A percentile compares a stretch with the other conserved stretches of the same genome.
These are phyloP conservation scores for Hyposmocoma kahamanoa DNA, from an alignment of 1,140 invertebrate species.

Conservation along the genomic window DNA sequence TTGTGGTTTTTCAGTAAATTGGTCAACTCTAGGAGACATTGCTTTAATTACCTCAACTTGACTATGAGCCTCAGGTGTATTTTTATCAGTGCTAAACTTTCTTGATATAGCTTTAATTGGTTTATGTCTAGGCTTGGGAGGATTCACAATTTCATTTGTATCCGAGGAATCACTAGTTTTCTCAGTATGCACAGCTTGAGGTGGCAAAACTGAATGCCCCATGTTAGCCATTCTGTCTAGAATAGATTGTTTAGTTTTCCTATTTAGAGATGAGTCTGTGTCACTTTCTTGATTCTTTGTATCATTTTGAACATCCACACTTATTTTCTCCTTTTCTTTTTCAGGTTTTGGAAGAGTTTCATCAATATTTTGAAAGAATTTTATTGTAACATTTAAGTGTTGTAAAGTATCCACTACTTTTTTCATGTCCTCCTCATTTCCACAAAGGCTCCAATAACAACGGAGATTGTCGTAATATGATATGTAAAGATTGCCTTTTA, in stretches of 20 bases:
- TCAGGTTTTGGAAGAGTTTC: conserved; percentile 12
- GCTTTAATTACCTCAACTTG: conserved; percentile 19
- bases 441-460: conserved; percentile 55
- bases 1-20: conserved; percentile 9
- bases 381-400: conserved; percentile 29
- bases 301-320: conserved; percentile 5
- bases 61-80: conserved; percentile 14
- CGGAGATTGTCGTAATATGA: conserved; percentile 49
- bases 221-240: conserved; percentile 59
- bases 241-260: conserved; percentile 50
- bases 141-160: conserved; percentile 25
- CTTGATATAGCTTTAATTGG: conserved; percentile 26
- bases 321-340: conserved; percentile 13
- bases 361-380: conserved; percentile 18
- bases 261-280: conserved; percentile 46
- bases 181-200: conserved; percentile 16
- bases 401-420: conserved; percentile 37
- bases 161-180: conserved; percentile 44
- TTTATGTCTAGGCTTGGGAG: conserved; percentile 36
- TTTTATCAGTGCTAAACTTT: conserved; percentile 24
- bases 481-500: conserved; percentile 40
- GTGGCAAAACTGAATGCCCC: conserved; percentile 55
- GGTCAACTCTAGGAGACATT: conserved; percentile 14
- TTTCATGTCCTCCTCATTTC: conserved; percentile 34
- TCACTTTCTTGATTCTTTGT: conserved; percentile 40